Percentiles rank a stretch among this genome's conserved stretches.
Conservation (phyloP, 2,797 vertebrate species). For the Numenius phaeopus region DNA sequence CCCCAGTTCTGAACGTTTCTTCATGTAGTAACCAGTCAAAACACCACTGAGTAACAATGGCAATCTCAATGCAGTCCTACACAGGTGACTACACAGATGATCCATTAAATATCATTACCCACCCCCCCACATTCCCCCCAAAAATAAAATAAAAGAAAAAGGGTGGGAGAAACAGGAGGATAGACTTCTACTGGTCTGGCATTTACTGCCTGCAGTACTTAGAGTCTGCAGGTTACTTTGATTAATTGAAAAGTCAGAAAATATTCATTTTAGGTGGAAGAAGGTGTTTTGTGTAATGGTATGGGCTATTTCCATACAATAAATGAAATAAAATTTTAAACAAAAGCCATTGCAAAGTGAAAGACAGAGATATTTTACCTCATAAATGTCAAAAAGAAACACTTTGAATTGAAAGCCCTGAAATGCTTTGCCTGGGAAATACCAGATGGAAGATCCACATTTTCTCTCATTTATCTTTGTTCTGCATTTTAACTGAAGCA, state of each 20-base stretch:
- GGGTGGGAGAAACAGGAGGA: not conserved
- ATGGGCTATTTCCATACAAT: not conserved
- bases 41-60: not conserved
- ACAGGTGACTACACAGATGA: not conserved
- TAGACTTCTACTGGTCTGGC: not conserved
- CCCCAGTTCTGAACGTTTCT: not conserved
- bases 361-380: not conserved
- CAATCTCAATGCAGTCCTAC: not conserved
- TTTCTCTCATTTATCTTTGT: not conserved
- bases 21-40: not conserved
- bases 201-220: not conserved
- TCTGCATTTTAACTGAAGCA: not conserved
- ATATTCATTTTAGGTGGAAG: not conserved
- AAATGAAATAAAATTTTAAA: not conserved
- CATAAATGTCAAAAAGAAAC: not conserved
- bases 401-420: not conserved
- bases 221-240: not conserved
- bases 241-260: not conserved
- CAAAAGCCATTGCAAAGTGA: not conserved
- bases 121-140: too few species aligned
- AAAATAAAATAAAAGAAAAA: not conserved
- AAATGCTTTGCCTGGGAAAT: not conserved
- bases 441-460: not conserved
- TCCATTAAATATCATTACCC: not conserved
- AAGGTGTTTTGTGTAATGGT: not conserved